phyloP scores from a whole-genome alignment of 2,113 vertebrate genomes.

The Pholis gunnellus region DNA sequence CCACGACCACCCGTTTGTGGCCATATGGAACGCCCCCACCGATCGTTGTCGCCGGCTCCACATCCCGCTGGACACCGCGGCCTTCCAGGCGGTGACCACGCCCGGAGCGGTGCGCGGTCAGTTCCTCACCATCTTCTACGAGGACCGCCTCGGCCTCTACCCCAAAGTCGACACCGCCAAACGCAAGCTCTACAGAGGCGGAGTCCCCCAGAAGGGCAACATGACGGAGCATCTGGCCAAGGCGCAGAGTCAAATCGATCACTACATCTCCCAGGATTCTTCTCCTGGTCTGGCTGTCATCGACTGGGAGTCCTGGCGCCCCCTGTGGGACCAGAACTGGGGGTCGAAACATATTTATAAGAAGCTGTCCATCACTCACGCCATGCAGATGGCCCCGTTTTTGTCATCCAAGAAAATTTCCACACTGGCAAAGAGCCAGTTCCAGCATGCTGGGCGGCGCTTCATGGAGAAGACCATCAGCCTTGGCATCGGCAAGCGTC shows the following conservation, averaged over 20 bases:
- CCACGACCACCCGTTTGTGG: conserved; percentile 82
- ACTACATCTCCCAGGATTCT: conserved; percentile 80
- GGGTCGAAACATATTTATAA: conserved; percentile 86
- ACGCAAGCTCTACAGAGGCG: conserved; percentile 72
- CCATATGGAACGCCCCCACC: conserved; percentile 89
- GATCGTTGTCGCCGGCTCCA: conserved; percentile 78
- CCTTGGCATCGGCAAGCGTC: conserved; percentile 77
- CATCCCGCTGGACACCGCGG: conserved; percentile 83
- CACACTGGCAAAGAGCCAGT: conserved; percentile 68
- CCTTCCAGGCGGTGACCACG: conserved; percentile 86
- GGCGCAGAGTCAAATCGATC: conserved; percentile 81
- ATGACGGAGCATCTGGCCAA: conserved; percentile 84
- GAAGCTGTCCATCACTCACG: conserved; percentile 69
- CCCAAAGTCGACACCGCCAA: conserved; percentile 82
- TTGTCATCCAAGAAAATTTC: conserved; percentile 38
- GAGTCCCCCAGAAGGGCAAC: conserved; percentile 85
- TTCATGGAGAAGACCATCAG: conserved; percentile 81
- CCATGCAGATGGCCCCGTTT: conserved; percentile 49
- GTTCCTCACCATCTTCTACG: conserved; percentile 90
- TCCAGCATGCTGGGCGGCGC: conserved; percentile 63
- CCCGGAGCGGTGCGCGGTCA: conserved; percentile 76
- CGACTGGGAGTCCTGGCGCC: conserved; percentile 95
- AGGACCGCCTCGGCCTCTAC: conserved; percentile 89
- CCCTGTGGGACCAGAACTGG: conserved; percentile 90
- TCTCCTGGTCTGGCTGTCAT: conserved; percentile 89